phyloP scores from a whole-genome alignment of 2,888 invertebrate species.

The Rosalia funebris region DNA sequence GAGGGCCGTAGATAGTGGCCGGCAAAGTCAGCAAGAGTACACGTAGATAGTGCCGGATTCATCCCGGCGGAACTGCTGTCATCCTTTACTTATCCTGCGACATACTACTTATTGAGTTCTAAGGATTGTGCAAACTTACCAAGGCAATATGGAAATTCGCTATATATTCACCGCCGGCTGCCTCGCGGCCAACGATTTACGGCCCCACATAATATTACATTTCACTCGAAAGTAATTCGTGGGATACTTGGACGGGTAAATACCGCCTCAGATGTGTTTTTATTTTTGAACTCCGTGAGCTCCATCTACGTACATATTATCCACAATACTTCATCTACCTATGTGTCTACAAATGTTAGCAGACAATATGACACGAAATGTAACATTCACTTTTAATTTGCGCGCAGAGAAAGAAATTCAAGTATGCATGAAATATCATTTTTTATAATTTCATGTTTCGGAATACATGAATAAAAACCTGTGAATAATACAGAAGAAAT shows the following conservation, averaged over 20 bases:
- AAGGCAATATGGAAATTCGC: conserved; percentile 5
- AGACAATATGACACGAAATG: too few species aligned
- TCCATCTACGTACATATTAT: too few species aligned
- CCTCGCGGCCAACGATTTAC: conserved; percentile 4
- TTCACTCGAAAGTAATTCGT: background rate
- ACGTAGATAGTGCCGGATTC: conserved; percentile 24
- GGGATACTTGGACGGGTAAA: conserved; percentile 7
- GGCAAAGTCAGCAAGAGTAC: conserved; percentile 37
- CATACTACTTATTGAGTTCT: conserved; percentile 34
- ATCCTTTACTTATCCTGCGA: conserved; percentile 37
- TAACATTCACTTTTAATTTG: too few species aligned
- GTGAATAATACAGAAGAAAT: too few species aligned
- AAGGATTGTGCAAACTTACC: conserved; percentile 20
- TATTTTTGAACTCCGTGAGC: too few species aligned
- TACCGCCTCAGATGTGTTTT: conserved; percentile 1
- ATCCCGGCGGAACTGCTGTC: conserved; percentile 31
- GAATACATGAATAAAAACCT: too few species aligned
- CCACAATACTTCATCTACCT: too few species aligned
- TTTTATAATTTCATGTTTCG: too few species aligned
- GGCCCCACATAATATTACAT: background rate
- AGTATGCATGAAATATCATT: too few species aligned
- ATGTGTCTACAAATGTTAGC: too few species aligned
- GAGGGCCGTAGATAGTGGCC: conserved; percentile 40
- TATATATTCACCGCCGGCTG: background rate
- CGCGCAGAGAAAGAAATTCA: too few species aligned